Evolutionary conservation across 2,888 invertebrate genomes (phyloP), one percentile per base, ranked within the genome.

Genomic region (Oconnorella tubifera): DNA sequence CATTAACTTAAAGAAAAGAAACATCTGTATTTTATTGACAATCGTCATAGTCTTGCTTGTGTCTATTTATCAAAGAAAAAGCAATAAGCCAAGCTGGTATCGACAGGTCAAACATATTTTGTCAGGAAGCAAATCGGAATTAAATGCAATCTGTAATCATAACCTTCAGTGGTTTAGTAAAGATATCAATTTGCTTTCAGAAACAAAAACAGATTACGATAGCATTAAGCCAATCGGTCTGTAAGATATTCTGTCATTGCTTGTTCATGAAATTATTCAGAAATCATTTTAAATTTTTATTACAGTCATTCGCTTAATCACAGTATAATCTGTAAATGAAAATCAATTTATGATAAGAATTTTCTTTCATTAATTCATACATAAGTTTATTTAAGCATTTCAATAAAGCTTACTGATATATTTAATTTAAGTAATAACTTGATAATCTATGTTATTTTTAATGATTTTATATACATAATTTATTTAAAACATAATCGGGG

Each of bases 111-210:
- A 19, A 40, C 40, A 40, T 40, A 40, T 40, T 40, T 40, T 40
- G 19, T 40, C 10, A 40, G 10, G 40, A 40, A 40, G 10, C 19
- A 19, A 40, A 40, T 40, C 40, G 40, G 19, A 19, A 40, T 14
- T 19, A 27, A 27, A 25, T 10, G 53, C 14, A 23, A 27, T 51
- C 23, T 51, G 53, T 25, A 51, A 51, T 27, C 53, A 51, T 23
- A 10, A 51, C 4, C 53, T 51, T 6, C 53, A 51, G 53, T 51
- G 53, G 53, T 51, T 51, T 25, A 23, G 53, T 27, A 51, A 27
- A 51, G 40, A 40, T 14, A 14, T 40, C 19, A 40, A 6, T 40
- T 6, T 40, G 40, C 40, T 19, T 40, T 40, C 40, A 14, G 19
- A 40, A 14, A 14, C 40, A 40, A 6, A 19, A 6, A 40, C 19